Base-by-base conservation (phyloP, 35 echinoderm and acorn worm genomes). In the Amphiura filiformis region DNA sequence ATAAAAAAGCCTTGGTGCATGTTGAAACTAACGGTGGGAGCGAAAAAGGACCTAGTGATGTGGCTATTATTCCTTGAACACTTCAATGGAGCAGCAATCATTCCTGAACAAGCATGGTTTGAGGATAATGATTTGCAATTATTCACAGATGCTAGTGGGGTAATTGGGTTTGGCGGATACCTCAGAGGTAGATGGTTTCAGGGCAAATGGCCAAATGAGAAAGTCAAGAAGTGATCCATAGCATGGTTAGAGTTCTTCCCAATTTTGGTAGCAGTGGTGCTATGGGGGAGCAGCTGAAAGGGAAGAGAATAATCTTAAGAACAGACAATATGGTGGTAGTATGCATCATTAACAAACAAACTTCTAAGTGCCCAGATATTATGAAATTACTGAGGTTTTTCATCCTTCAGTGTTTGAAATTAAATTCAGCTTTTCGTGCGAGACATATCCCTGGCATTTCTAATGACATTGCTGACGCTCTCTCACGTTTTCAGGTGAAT, bases 391-490 rank as follows among this genome's bases (percentile, higher is more conserved):
- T 83, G 23, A 13, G 65, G 1, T 33, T 85, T 22, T 78, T 90
- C 1, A 49, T 90, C 36, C 37, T 84, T 23, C 38, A 28, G 13
- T 90, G 88, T 57, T 38, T 90, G 28, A 56, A 56, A 56, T 32
- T 38, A 1, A 84, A 84, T 37, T 77, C 84, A 20, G 26, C 20
- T 13, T 90, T 83, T 33, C 38, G 49, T 37, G 80, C 88, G 32
- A 26, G 39, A 30, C 75, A 89, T 82, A 77, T 89, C 28, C 88
- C 81, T 4, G 81, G 88, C 13, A 35, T 34, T 22, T 15, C 26
- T 57, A 88, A 88, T 65, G 15, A 38, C 41, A 88, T 88, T 70
- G 87, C 87, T 15, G 85, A 89, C 37, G 77, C 78, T 84, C 81
- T 90, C 26, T 83, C 81, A 44, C 65, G 80, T 28, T 90, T 90